A percentile compares a stretch with the other conserved stretches of the same genome.
phyloP scores from a whole-genome alignment of 2,888 invertebrate species.

The Peribatodes rhomboidaria region DNA sequence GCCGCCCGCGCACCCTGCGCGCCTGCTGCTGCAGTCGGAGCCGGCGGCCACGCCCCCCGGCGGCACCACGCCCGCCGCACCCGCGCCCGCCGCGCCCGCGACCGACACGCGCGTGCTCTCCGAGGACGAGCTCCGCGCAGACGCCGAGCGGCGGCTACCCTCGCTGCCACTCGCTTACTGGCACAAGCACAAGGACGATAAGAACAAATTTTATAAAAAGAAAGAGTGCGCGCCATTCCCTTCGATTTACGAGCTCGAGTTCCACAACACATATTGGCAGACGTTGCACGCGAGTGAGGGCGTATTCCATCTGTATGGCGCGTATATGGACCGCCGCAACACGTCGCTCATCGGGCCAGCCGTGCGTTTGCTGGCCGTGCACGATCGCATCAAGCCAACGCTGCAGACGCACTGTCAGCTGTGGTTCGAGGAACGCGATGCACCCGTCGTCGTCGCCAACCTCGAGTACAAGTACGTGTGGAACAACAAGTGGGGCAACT shows the following conservation, averaged over 20 bases:
- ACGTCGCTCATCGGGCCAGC: constrained; percentile 93
- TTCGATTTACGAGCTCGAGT: constrained; percentile 95
- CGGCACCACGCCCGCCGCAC: constrained; percentile 44
- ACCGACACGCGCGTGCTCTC: constrained; percentile 76
- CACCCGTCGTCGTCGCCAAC: constrained; percentile 92
- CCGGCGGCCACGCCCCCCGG: constrained; percentile 54
- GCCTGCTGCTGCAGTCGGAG: constrained; percentile 66
- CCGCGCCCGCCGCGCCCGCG: constrained; percentile 54
- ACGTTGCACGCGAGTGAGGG: constrained; percentile 93
- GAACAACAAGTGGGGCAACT: constrained; percentile 98
- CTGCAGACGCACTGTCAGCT: constrained; percentile 94
- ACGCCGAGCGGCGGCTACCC: constrained; percentile 92
- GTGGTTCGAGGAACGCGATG: constrained; percentile 95
- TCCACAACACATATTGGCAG: constrained; percentile 98
- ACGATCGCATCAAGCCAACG: constrained; percentile 94
- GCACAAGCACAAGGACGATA: constrained; percentile 93
- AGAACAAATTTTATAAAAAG: constrained; percentile 88
- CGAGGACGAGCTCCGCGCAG: constrained; percentile 92
- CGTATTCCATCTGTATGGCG: constrained; percentile 96
- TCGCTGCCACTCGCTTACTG: constrained; percentile 95
- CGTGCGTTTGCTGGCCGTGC: constrained; percentile 94
- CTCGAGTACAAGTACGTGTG: constrained; percentile 97
- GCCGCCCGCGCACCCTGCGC: constrained; percentile 52
- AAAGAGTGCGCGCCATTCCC: constrained; percentile 94
- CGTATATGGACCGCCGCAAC: constrained; percentile 94